Percentiles rank a stretch among this genome's conserved stretches.
Evolutionary conservation across 2,888 invertebrate species (phyloP).

Genomic region (Mechanitis messenoides): DNA sequence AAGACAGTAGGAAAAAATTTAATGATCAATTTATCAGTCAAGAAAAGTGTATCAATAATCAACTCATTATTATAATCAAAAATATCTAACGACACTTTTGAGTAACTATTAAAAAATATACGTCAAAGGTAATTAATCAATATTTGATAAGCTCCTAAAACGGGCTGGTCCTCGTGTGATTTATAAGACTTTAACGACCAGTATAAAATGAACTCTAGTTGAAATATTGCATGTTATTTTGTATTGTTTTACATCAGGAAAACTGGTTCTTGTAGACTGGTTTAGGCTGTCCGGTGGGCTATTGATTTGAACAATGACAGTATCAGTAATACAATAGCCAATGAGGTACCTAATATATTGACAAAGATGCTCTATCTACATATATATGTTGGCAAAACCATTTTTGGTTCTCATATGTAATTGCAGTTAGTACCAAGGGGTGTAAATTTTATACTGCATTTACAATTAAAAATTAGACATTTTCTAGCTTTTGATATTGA

Average conservation of each 20-base stretch:
- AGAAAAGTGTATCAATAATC: constrained; percentile 13
- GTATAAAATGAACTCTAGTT: constrained; percentile 22
- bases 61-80: constrained; percentile 16
- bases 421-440: no score
- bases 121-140: constrained; percentile 69
- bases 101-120: constrained; percentile 51
- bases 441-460: no score
- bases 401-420: no score
- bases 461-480: no score
- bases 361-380: constrained; percentile 10
- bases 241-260: constrained; percentile 9
- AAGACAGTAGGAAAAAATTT: neutral
- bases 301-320: constrained; percentile 18
- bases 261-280: constrained; percentile 1
- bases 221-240: constrained; percentile 8
- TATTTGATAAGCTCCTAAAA: constrained; percentile 63
- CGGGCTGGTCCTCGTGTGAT: constrained; percentile 63
- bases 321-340: constrained; percentile 24
- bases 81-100: constrained; percentile 25
- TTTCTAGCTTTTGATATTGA: no score
- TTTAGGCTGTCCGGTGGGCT: constrained; percentile 19
- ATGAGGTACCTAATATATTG: constrained; percentile 17
- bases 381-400: neutral
- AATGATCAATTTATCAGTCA: neutral
- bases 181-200: constrained; percentile 44